Conservation (phyloP, 2,797 vertebrate species). For the Fistularia commersonii region DNA sequence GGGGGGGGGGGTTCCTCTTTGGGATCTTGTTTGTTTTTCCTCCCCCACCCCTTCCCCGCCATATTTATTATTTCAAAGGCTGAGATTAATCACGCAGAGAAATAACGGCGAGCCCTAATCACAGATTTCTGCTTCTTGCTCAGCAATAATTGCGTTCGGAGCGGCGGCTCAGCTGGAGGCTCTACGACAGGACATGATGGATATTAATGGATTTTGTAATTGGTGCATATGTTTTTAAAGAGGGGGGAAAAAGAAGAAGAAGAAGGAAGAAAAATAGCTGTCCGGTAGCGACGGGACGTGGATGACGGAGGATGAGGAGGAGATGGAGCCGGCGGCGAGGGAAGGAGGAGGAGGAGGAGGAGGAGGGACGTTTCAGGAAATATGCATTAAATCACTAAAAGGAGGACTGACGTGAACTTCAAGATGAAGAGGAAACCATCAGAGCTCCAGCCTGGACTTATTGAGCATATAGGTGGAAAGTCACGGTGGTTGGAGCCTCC, state of each 20-base stretch:
- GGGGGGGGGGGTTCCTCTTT: no score
- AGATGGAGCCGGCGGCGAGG: no score
- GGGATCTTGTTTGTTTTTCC: conserved; percentile 64
- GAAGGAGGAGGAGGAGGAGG: no score
- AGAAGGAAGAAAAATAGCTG: conserved; percentile 20
- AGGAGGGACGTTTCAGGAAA: no score
- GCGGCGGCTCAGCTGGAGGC: conserved; percentile 67
- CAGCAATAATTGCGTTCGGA: conserved; percentile 76
- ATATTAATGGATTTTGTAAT: conserved; percentile 82
- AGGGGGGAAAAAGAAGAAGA: conserved; percentile 29
- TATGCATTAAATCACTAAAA: no score
- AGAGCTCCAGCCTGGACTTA: no score
- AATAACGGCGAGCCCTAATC: conserved; percentile 78
- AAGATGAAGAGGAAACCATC: no score
- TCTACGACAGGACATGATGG: conserved; percentile 77
- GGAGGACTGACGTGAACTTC: no score
- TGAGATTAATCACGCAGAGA: conserved; percentile 71
- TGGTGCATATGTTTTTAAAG: conserved; percentile 76
- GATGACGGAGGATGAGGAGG: no score
- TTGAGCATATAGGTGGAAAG: no score
- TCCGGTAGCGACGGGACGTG: conserved; percentile 57
- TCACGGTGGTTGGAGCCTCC: no score
- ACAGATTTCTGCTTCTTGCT: conserved; percentile 74
- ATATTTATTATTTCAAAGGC: conserved; percentile 74
- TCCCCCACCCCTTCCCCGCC: no score